These are phyloP conservation scores for Perdita meconis DNA, from an alignment of 2,888 invertebrate genomes.

Conservation along the genomic window DNA sequence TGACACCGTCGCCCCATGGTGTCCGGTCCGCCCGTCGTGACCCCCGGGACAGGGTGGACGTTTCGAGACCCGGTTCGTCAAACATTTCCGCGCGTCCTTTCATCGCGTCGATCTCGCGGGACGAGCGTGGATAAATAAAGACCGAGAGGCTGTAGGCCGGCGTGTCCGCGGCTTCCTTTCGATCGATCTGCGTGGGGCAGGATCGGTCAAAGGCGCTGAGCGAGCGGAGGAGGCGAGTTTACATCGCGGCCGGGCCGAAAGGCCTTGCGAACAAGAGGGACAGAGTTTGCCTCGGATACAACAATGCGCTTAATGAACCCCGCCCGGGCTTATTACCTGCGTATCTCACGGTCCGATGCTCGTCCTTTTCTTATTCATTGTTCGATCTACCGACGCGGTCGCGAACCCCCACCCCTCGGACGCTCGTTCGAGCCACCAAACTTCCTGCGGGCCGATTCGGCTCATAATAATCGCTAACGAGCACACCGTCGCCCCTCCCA, in stretches of 20 bases:
- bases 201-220: conserved; percentile 66
- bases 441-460: conserved; percentile 63
- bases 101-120: conserved; percentile 47
- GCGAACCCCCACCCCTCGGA: conserved; percentile 66
- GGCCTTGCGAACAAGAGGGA: conserved; percentile 14
- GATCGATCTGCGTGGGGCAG: conserved; percentile 62
- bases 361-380: conserved; percentile 75
- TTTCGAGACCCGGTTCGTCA: conserved; percentile 3
- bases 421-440: conserved; percentile 38
- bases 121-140: conserved; percentile 59
- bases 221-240: conserved; percentile 21
- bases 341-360: conserved; percentile 78
- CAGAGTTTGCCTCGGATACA: conserved; percentile 68
- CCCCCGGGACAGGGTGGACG: background rate
- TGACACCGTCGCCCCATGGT: background rate
- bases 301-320: conserved; percentile 83
- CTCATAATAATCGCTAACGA: conserved; percentile 74
- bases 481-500: conserved; percentile 43
- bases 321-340: conserved; percentile 80
- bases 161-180: conserved; percentile 52
- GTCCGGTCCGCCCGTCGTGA: background rate
- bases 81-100: conserved; percentile 42
- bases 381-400: conserved; percentile 77
- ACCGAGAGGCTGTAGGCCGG: conserved; percentile 8
- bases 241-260: conserved; percentile 7